Percentiles rank a stretch among this genome's conserved stretches.
phyloP scores from a whole-genome alignment of 2,888 invertebrate genomes.

The Xestia c-nigrum region DNA sequence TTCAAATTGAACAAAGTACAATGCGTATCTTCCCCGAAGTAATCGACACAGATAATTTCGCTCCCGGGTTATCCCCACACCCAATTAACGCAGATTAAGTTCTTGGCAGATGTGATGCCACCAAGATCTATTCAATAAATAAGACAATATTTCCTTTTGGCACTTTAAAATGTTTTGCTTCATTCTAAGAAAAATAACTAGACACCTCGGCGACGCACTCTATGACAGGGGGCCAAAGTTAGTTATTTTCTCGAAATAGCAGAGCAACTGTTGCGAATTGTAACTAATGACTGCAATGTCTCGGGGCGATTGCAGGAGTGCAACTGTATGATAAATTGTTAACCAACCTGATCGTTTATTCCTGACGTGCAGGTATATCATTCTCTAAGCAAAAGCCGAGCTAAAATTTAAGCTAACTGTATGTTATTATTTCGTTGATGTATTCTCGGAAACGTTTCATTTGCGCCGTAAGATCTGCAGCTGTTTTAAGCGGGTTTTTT shows the following conservation, averaged over 20 bases:
- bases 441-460: slow-evolving; percentile 63
- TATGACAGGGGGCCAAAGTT: slow-evolving; percentile 70
- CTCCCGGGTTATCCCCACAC: slow-evolving; percentile 69
- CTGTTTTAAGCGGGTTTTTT: slow-evolving; percentile 46
- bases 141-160: slow-evolving; percentile 71
- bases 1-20: slow-evolving; percentile 16
- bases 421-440: slow-evolving; percentile 64
- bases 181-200: slow-evolving; percentile 53
- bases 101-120: slow-evolving; percentile 65
- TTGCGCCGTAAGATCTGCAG: slow-evolving; percentile 45
- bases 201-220: slow-evolving; percentile 65
- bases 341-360: slow-evolving; percentile 78
- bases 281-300: slow-evolving; percentile 83
- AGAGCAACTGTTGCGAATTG: slow-evolving; percentile 83
- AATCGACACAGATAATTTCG: slow-evolving; percentile 31
- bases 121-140: slow-evolving; percentile 56
- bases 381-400: slow-evolving; percentile 64
- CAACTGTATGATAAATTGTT: slow-evolving; percentile 80
- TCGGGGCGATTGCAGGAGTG: slow-evolving; percentile 76
- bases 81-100: slow-evolving; percentile 58
- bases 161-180: slow-evolving; percentile 56
- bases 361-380: slow-evolving; percentile 75
- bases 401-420: slow-evolving; percentile 60
- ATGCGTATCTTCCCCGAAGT: slow-evolving; percentile 42
- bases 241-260: slow-evolving; percentile 80